Conservation (phyloP, 2,888 invertebrate species). For the Cosmopolites sordidus region DNA sequence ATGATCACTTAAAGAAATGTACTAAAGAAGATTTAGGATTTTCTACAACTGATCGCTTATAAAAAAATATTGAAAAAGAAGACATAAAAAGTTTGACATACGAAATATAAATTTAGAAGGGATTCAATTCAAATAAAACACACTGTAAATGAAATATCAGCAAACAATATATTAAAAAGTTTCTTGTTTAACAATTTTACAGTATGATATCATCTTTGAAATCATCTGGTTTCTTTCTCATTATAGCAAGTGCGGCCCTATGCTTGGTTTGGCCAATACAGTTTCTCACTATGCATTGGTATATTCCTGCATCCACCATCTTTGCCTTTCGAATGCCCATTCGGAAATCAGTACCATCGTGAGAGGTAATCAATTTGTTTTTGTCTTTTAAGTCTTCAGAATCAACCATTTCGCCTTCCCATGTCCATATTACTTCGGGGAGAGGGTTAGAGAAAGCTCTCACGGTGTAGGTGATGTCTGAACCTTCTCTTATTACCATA, state of each 20-base stretch:
- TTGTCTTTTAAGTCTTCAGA: slow-evolving; percentile 16
- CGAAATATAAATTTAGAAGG: no score
- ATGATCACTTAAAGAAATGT: slow-evolving; percentile 25
- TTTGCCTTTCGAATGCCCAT: slow-evolving; percentile 22
- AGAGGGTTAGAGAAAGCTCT: slow-evolving; percentile 19
- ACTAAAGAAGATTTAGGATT: background rate
- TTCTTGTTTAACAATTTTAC: no score
- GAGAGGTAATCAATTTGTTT: slow-evolving; percentile 25
- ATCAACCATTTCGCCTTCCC: slow-evolving; percentile 22
- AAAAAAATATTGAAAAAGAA: no score
- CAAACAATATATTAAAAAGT: no score
- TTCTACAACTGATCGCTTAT: background rate
- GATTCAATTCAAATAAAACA: background rate
- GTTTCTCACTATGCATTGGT: slow-evolving; percentile 24
- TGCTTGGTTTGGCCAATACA: slow-evolving; percentile 14
- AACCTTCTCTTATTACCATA: slow-evolving; percentile 21
- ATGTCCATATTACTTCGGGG: slow-evolving; percentile 22
- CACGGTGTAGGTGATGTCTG: slow-evolving; percentile 23
- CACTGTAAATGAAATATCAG: background rate
- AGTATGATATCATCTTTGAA: background rate
- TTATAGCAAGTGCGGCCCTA: slow-evolving; percentile 17
- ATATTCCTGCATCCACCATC: slow-evolving; percentile 22
- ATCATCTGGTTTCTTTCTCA: slow-evolving; percentile 16
- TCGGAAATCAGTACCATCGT: slow-evolving; percentile 18
- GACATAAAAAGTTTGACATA: no score